These are phyloP conservation scores for Struthio camelus DNA, from an alignment of 2,113 vertebrate species.

Conservation along the genomic window DNA sequence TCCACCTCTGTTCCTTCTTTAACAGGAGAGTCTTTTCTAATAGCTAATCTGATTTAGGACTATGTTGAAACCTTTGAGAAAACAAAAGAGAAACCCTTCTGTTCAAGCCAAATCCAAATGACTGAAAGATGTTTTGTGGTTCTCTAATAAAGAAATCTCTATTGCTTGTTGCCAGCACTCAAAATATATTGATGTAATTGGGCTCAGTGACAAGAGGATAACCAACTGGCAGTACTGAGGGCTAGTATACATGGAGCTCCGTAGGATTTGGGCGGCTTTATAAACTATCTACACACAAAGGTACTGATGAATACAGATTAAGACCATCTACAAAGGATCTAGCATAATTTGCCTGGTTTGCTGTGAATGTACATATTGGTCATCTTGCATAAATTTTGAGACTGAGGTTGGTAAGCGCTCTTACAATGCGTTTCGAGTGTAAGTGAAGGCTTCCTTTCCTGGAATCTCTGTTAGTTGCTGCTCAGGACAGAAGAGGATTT, in stretches of 20 bases:
- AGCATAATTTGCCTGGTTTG: not conserved
- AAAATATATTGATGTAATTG: not conserved
- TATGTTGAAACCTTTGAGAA: not conserved
- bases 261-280: not conserved
- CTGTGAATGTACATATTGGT: not conserved
- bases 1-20: not conserved
- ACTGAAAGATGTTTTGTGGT: not conserved
- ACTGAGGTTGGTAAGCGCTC: accelerated
- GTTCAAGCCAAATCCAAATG: not conserved
- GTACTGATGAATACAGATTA: not conserved
- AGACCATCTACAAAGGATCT: not conserved
- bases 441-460: not conserved
- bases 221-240: not conserved
- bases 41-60: not conserved
- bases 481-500: not conserved
- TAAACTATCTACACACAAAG: not conserved
- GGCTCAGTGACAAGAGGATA: not conserved
- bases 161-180: not conserved
- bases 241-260: not conserved
- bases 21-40: not conserved
- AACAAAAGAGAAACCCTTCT: not conserved
- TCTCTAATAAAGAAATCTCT: not conserved
- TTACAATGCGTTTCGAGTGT: not conserved
- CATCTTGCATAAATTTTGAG: not conserved
- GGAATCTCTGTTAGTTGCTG: not conserved